Base-by-base conservation (phyloP, 2,797 vertebrate genomes). In the Oreortyx pictus region DNA sequence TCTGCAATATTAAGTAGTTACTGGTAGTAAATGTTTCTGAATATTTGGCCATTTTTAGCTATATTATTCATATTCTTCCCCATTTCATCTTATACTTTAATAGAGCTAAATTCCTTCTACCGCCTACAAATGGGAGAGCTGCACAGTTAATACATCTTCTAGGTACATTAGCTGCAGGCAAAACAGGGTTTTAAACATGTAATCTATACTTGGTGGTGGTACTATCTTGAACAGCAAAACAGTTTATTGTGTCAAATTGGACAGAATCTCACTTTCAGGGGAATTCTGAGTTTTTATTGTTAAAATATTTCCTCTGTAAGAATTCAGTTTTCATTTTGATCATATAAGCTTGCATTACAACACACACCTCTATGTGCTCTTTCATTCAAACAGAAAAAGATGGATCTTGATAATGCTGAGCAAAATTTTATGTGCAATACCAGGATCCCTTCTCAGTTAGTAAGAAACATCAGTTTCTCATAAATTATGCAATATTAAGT, bases 131-230 rank as follows among this genome's bases (percentile, higher is more conserved):
- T 1, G 5, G 18, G 33, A 74, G 25, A 91, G 5, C 29, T 67
- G n/a, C 64, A 86, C 54, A 76, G 86, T 81, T 96, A 96, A 92
- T 91, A 57, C 41, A 72, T 89, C 74, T 88, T 89, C 65, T 90
- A 90, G 80, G 71, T 88, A 88, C 80, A 88, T 70, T 83, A 68
- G 49, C 94, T 92, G 72, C 73, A 93, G 82, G 82, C 84, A 92
- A 94, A 86, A 73, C 6, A 0, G 3, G 12, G 39, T 87, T 43
- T 93, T 96, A 80, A 86, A 90, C 61, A 20, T 65, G 82, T 88
- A 93, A 95, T 96, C 80, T 90, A 47, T 95, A 94, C 39, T 76
- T 92, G 68, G 90, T 93, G 95, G 60, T 65, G 35, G 49, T 57
- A 82, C 52, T 87, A 62, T 75, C 41, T 88, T 94, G 84, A 88